These are phyloP conservation scores for Stictocephala bisonia DNA, from an alignment of 2,888 invertebrate species.

Conservation along the genomic window DNA sequence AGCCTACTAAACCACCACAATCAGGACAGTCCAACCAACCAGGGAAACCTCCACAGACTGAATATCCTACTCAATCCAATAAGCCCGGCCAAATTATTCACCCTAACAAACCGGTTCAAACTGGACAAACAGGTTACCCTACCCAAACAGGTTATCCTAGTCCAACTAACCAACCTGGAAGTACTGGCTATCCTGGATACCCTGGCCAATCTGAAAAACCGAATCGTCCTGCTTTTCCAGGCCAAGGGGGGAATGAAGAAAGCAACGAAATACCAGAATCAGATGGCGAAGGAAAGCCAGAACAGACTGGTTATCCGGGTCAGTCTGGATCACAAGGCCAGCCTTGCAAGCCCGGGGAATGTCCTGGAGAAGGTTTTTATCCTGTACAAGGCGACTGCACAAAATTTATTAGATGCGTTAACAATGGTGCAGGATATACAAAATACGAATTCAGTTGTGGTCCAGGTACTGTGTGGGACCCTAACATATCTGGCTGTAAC, in stretches of 20 bases:
- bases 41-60: slow-evolving; percentile 14
- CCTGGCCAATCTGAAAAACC: slow-evolving; percentile 30
- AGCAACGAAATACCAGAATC: too few species aligned
- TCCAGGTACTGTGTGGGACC: slow-evolving; percentile 76
- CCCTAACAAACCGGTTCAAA: slow-evolving; percentile 6
- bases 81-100: not conserved
- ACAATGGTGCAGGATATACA: slow-evolving; percentile 66
- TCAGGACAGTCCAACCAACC: slow-evolving; percentile 21
- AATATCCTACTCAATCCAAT: slow-evolving; percentile 9
- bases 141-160: not conserved
- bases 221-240: slow-evolving; percentile 30
- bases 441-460: slow-evolving; percentile 73
- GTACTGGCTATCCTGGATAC: slow-evolving; percentile 23
- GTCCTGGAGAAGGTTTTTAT: slow-evolving; percentile 72
- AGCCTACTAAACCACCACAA: slow-evolving; percentile 57
- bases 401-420: slow-evolving; percentile 76
- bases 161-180: not conserved
- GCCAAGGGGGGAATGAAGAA: too few species aligned
- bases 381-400: slow-evolving; percentile 71
- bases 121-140: not conserved
- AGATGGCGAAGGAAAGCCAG: not conserved
- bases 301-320: not conserved
- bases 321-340: too few species aligned
- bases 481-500: slow-evolving; percentile 71
- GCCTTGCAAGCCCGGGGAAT: slow-evolving; percentile 58